Evolutionary conservation across 2,113 vertebrate species (phyloP), one percentile per base, ranked within the genome.

Genomic region (Bothrops jararaca): DNA sequence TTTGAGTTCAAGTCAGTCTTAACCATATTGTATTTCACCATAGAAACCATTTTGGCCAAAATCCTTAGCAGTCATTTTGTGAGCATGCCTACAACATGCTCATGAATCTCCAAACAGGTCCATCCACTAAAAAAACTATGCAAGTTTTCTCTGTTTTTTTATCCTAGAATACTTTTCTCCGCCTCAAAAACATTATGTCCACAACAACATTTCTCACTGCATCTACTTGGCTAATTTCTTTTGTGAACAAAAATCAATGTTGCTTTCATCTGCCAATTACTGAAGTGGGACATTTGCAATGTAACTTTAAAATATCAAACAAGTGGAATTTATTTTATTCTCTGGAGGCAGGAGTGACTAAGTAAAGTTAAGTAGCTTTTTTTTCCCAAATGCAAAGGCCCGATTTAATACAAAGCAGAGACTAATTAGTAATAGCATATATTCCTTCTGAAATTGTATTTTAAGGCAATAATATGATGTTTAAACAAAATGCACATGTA

Each of bases 381-480:
- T 96, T 95, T 95, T 96, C 45, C 93, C 93, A 97, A 95, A 95
- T 96, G 94, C 96, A 96, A 97, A 95, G 96, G 94, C 95, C 95
- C 95, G 96, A 95, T 95, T 96, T 97, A 96, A 97, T 97, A 96
- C 87, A 95, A 96, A 97, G 96, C 42, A 45, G 42, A 45, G 42
- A 45, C 42, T 45, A 45, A 45, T 45, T 45, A 45, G 42, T 45
- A 45, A 45, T 4, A 45, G 42, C 42, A n/a, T n/a, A n/a, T n/a
- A 96, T 95, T 96, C 96, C 95, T 95, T 95, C 93, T 97, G 95
- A 96, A 97, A 96, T 95, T 96, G 94, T 95, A 93, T 96, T 96
- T 96, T 96, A 96, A 96, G 96, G 92, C 92, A 96, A 96, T 95
- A 96, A 95, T 95, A 95, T 97, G 95, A 94, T 95, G 95, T 96